These are phyloP conservation scores for Agonum fuliginosum DNA, from an alignment of 2,888 invertebrate genomes.

Conservation along the genomic window DNA sequence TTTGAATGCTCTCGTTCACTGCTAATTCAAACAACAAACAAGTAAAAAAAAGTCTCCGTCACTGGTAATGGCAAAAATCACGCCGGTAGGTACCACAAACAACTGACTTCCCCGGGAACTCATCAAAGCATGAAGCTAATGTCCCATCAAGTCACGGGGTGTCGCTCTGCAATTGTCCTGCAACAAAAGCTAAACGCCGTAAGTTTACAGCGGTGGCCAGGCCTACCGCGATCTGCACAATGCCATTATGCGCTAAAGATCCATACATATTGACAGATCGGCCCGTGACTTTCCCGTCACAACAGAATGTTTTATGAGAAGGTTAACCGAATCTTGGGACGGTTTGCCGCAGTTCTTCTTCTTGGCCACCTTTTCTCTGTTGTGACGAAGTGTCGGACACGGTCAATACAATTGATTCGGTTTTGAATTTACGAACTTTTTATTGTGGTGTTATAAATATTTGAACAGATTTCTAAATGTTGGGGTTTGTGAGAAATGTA, in stretches of 20 bases:
- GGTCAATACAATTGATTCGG: constrained; percentile 38
- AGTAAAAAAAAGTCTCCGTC: constrained; percentile 1
- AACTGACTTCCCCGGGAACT: constrained; percentile 40
- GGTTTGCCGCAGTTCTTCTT: background rate
- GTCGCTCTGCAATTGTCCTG: constrained; percentile 42
- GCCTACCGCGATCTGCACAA: constrained; percentile 28
- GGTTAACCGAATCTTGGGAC: constrained; percentile 16
- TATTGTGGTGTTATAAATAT: constrained; percentile 51
- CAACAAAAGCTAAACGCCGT: constrained; percentile 49
- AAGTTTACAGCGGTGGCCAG: constrained; percentile 15
- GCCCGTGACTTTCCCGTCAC: constrained; percentile 50
- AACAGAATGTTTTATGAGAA: constrained; percentile 46
- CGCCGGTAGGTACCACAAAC: constrained; percentile 1
- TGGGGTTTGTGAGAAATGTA: constrained; percentile 22
- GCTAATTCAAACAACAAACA: too few relatives aligned
- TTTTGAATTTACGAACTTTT: constrained; percentile 36
- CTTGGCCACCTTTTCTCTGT: background rate
- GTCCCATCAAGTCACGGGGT: constrained; percentile 42
- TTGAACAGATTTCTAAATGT: constrained; percentile 41
- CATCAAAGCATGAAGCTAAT: constrained; percentile 53
- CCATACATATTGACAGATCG: constrained; percentile 45
- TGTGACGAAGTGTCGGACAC: constrained; percentile 42
- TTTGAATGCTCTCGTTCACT: too few relatives aligned
- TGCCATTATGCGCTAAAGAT: constrained; percentile 27
- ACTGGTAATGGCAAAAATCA: constrained; percentile 33